Conservation (phyloP, 2,888 invertebrate genomes). For the Conomelus anceps region DNA sequence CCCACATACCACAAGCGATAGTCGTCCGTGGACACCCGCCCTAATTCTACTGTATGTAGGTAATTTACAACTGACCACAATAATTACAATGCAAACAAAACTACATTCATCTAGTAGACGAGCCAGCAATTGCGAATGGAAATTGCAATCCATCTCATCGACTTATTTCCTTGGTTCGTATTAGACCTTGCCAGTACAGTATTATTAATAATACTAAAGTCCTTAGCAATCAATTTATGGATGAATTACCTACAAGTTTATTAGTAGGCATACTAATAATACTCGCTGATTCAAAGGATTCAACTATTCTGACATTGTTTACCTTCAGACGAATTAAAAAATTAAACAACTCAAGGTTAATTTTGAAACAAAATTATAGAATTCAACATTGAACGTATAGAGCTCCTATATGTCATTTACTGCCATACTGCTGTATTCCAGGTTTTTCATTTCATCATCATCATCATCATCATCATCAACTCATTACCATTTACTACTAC, state of each 20-base stretch:
- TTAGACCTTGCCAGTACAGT: not conserved
- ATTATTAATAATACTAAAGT: not conserved
- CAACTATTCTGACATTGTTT: too few relatives aligned
- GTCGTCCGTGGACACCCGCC: not conserved
- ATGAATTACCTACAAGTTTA: not conserved
- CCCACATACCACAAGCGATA: too few relatives aligned
- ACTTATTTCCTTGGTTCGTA: not conserved
- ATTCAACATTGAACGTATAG: not conserved
- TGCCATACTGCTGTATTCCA: not conserved
- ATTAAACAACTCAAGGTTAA: not conserved
- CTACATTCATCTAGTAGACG: not conserved
- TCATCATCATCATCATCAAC: too few relatives aligned
- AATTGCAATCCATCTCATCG: not conserved
- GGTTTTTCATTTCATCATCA: too few relatives aligned
- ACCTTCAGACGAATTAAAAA: not conserved
- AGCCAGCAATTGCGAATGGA: not conserved
- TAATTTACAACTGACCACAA: not conserved
- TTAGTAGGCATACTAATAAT: not conserved
- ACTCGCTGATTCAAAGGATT: not conserved
- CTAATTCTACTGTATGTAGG: too few relatives aligned
- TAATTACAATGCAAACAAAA: not conserved
- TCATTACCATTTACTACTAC: not conserved
- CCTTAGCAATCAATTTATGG: not conserved
- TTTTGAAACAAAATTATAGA: not conserved
- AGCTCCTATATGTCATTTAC: not conserved